phyloP scores from a whole-genome alignment of 2,888 invertebrate genomes.

The Balanococcus diminutus region DNA sequence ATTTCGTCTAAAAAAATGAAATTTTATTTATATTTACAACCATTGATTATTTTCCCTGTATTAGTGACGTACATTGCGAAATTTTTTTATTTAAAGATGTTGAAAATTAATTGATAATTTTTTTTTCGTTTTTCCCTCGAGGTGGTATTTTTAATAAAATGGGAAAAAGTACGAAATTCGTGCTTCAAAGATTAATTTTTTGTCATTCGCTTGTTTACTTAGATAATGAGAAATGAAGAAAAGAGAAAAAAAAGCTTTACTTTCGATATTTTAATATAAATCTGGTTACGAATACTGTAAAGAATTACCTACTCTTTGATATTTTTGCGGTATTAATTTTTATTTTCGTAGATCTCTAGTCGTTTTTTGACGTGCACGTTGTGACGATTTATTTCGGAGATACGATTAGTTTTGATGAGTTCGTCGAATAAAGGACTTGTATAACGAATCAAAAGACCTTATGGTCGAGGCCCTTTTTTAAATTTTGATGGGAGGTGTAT shows the following conservation, averaged over 20 bases:
- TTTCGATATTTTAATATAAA: not conserved
- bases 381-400: not conserved
- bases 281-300: not conserved
- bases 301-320: not conserved
- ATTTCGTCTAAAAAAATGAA: not conserved
- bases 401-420: not conserved
- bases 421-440: not conserved
- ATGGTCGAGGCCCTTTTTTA: not conserved
- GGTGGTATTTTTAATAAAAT: not conserved
- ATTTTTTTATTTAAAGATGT: not conserved
- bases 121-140: not conserved
- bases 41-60: not conserved
- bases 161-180: not conserved
- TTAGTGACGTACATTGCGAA: not conserved
- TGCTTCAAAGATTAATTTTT: not conserved
- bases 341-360: not conserved
- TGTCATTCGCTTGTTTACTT: not conserved
- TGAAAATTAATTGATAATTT: not conserved
- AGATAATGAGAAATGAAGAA: not conserved
- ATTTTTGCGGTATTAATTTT: not conserved
- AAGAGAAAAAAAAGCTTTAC: not conserved
- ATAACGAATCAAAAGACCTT: not conserved
- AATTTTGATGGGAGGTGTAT: not conserved
- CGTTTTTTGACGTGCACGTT: not conserved
- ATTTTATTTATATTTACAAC: not conserved